phyloP scores from a whole-genome alignment of 2,888 invertebrate species.

The Eupeodes luniger region DNA sequence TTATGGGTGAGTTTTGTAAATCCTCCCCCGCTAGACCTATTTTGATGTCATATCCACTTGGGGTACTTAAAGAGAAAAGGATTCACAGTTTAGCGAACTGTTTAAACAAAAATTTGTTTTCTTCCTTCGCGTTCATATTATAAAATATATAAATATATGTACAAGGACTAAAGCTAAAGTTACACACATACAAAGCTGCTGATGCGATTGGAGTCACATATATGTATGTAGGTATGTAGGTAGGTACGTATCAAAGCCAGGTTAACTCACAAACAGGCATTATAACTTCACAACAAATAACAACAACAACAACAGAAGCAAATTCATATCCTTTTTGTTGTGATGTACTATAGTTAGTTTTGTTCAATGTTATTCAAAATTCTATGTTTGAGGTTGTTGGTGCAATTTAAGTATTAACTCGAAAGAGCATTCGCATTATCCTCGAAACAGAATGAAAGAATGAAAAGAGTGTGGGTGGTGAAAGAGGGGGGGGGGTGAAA shows the following conservation, averaged over 20 bases:
- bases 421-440: conserved; percentile 45
- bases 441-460: neutral
- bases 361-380: conserved; percentile 11
- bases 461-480: neutral
- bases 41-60: conserved; percentile 74
- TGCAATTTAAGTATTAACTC: conserved; percentile 72
- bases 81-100: conserved; percentile 76
- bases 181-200: too few species aligned
- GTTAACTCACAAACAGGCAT: neutral
- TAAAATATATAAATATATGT: neutral
- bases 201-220: neutral
- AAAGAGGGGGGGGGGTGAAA: neutral
- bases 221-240: neutral
- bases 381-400: conserved; percentile 52
- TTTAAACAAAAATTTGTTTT: conserved; percentile 68
- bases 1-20: neutral
- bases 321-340: conserved; percentile 15
- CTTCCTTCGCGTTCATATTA: neutral
- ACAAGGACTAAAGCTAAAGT: too few species aligned
- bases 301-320: neutral
- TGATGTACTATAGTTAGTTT: neutral
- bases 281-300: neutral
- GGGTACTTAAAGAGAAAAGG: conserved; percentile 74
- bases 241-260: too few species aligned
- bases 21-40: conserved; percentile 13